Evolutionary conservation across 2,797 vertebrate genomes (phyloP), one percentile per base, ranked within the genome.

Genomic region (Chelonia mydas): DNA sequence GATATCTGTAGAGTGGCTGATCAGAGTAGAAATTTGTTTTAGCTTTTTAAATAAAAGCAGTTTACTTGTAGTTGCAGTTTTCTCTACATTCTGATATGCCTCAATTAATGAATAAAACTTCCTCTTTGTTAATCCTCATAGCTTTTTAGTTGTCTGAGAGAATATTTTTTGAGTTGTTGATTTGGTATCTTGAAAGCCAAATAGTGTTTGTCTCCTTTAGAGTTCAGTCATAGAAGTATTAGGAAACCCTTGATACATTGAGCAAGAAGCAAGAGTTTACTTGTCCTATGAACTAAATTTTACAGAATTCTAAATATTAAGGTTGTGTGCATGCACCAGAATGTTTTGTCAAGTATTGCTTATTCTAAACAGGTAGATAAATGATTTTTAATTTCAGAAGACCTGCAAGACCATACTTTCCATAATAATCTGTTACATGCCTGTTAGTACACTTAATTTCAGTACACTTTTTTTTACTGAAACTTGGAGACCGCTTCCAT

Each of bases 361-460:
- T 77, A 77, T 77, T 77, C 8, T 31, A 77, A 77, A 28, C 12
- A 28, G 45, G 13, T 77, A 77, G 27, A 47, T 12, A 41, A 12
- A 23, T 54, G 51, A 7, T 51, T 88, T 53, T 87, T 88, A 57
- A 23, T 88, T 86, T 23, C 50, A 7, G 28, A 6, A 78, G 11
- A 86, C 5, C 28, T 0, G 1, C 49, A 53, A 50, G 28, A 28
- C 89, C 0, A 0, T 33, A 81, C 17, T 19, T 89, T 85, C 88
- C 94, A 77, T 88, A 2, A 82, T 80, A 41, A 81, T 5, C 8
- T 80, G 13, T 78, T 33, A 47, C 27, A 76, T 3, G 2, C 81
- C 80, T 90, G 72, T n/a, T 80, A 90, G 80, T 53, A 41, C 86
- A 23, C 49, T n/a, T 1, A 12, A 5, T 88, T 79, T 86, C 78